phyloP scores from a whole-genome alignment of 1,140 invertebrate genomes.

The Lasioglossum albipes region DNA sequence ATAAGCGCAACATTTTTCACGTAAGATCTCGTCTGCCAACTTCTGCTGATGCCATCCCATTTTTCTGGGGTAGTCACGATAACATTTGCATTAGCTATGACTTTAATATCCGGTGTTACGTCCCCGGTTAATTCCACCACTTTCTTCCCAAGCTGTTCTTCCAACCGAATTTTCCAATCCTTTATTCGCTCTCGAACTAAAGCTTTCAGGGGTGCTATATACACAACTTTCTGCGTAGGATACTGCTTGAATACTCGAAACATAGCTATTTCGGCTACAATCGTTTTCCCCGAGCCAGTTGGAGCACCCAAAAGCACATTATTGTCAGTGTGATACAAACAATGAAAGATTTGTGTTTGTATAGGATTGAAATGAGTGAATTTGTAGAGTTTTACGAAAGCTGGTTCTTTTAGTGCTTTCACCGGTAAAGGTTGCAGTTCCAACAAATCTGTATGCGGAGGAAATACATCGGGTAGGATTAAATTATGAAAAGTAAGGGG shows the following conservation, averaged over 20 bases:
- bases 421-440: slow-evolving; percentile 95
- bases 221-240: slow-evolving; percentile 95
- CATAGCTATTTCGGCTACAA: slow-evolving; percentile 98
- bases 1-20: slow-evolving; percentile 96
- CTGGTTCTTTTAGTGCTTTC: slow-evolving; percentile 87
- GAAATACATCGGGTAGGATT: slow-evolving; percentile 95
- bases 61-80: slow-evolving; percentile 99
- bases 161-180: slow-evolving; percentile 97
- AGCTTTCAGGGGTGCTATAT: slow-evolving; percentile 99
- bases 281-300: slow-evolving; percentile 99
- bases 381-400: slow-evolving; percentile 91
- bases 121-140: slow-evolving; percentile 99
- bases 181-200: slow-evolving; percentile 96
- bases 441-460: slow-evolving; percentile 95
- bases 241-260: slow-evolving; percentile 94
- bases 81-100: slow-evolving; percentile 91
- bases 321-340: slow-evolving; percentile 95
- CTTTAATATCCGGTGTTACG: slow-evolving; percentile 94
- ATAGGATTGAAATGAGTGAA: slow-evolving; percentile 99
- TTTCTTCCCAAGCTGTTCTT: slow-evolving; percentile 88
- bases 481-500: slow-evolving; percentile 93
- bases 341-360: slow-evolving; percentile 99
- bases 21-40: slow-evolving; percentile 98
- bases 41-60: slow-evolving; percentile 99
- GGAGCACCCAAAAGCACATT: slow-evolving; percentile 98